phyloP scores from a whole-genome alignment of 1,140 invertebrate genomes.

The Anagrus nilaparvatae region DNA sequence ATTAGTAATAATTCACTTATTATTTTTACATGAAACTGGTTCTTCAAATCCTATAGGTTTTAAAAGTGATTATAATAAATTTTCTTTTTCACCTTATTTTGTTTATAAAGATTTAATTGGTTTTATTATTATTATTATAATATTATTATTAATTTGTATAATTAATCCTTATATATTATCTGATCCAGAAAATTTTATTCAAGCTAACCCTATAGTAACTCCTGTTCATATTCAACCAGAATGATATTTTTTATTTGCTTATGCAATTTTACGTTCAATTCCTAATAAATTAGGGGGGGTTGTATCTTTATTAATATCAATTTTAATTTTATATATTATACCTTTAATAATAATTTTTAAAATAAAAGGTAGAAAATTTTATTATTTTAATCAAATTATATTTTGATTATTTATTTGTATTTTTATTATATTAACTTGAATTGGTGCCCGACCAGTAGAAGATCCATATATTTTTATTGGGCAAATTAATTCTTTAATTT shows the following conservation, averaged over 20 bases:
- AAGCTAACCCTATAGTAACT: conserved; percentile 56
- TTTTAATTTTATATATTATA: conserved; percentile 50
- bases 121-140: conserved; percentile 42
- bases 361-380: conserved; percentile 24
- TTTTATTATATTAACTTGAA: conserved; percentile 52
- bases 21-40: conserved; percentile 51
- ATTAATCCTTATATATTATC: conserved; percentile 45
- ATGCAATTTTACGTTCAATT: conserved; percentile 62
- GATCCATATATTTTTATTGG: conserved; percentile 47
- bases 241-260: conserved; percentile 69
- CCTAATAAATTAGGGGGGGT: conserved; percentile 66
- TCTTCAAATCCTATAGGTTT: conserved; percentile 51
- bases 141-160: conserved; percentile 35
- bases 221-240: conserved; percentile 63
- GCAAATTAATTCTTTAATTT: conserved; percentile 47
- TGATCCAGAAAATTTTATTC: conserved; percentile 56
- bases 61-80: conserved; percentile 50
- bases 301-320: conserved; percentile 51
- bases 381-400: conserved; percentile 43
- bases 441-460: conserved; percentile 52
- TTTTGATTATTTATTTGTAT: conserved; percentile 45
- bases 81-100: conserved; percentile 50
- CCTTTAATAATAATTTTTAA: conserved; percentile 41
- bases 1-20: conserved; percentile 49
- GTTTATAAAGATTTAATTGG: conserved; percentile 49